Evolutionary conservation across 2,113 vertebrate species (phyloP).

Genomic region (Corydoras sp.): DNA sequence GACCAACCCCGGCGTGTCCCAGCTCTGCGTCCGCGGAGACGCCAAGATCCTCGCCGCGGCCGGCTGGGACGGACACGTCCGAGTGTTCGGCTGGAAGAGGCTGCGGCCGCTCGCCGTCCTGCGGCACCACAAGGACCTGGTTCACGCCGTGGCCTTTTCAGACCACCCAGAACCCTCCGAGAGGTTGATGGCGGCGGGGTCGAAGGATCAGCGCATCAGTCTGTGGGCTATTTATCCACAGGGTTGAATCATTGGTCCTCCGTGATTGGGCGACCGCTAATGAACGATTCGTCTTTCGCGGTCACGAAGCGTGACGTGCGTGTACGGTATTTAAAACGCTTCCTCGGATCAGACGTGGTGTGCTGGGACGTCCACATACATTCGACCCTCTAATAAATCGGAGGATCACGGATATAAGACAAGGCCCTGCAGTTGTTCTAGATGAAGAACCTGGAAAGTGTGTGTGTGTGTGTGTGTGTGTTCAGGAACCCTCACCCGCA

Average conservation of each 20-base stretch:
- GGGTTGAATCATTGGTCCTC: conserved; percentile 28
- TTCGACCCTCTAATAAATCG: no score
- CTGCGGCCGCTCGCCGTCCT: conserved; percentile 83
- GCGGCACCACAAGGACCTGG: conserved; percentile 77
- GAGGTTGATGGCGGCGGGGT: conserved; percentile 83
- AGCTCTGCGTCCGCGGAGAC: conserved; percentile 76
- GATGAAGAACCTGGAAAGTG: no score
- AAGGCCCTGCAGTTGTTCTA: no score
- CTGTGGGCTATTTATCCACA: conserved; percentile 84
- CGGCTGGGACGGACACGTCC: conserved; percentile 87
- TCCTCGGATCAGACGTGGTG: no score
- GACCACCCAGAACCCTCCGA: conserved; percentile 58
- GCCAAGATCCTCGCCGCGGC: conserved; percentile 79
- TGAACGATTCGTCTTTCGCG: no score
- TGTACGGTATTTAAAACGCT: no score
- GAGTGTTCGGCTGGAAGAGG: conserved; percentile 85
- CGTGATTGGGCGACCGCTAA: no score
- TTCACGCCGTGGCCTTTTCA: conserved; percentile 80
- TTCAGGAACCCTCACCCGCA: no score
- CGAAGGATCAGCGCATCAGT: conserved; percentile 86
- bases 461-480: no score
- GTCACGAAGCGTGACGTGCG: no score
- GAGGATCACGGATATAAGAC: no score
- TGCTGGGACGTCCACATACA: no score
- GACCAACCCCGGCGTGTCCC: conserved; percentile 84